Evolutionary conservation across 2,888 invertebrate species (phyloP).

Genomic region (Eurois occulta): DNA sequence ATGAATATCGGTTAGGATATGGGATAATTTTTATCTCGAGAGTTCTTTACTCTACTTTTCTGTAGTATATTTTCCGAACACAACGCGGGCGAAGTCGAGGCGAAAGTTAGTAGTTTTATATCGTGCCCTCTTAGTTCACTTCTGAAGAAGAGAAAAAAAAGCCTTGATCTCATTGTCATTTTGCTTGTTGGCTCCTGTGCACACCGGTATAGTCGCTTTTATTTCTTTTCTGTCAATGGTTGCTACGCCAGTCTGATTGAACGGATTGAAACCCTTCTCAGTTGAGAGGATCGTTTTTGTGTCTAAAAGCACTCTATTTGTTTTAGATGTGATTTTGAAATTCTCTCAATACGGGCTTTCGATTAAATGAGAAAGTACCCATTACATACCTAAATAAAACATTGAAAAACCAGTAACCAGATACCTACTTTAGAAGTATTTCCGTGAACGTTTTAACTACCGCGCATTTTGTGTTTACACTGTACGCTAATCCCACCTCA

Average conservation of each 20-base stretch:
- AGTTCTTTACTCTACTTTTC: background rate
- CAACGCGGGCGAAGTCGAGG: background rate
- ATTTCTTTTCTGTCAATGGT: slow-evolving; percentile 5
- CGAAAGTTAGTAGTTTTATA: background rate
- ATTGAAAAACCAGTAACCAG: background rate
- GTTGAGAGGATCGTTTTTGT: slow-evolving; percentile 20
- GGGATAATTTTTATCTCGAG: background rate
- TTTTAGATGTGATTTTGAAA: slow-evolving; percentile 19
- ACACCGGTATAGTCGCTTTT: slow-evolving; percentile 1
- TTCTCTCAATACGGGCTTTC: slow-evolving; percentile 13
- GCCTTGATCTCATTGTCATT: background rate
- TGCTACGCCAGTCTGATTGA: slow-evolving; percentile 17
- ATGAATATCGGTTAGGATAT: background rate
- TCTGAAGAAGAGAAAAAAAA: slow-evolving; percentile 11
- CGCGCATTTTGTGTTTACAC: slow-evolving; percentile 31
- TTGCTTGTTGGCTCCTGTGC: slow-evolving; percentile 12
- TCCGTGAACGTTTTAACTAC: slow-evolving; percentile 11
- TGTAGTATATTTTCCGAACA: background rate
- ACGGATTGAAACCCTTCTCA: slow-evolving; percentile 26
- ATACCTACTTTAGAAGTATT: background rate
- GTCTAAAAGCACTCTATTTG: slow-evolving; percentile 42
- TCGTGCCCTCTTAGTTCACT: background rate
- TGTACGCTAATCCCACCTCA: slow-evolving; percentile 54
- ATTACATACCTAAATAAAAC: background rate
- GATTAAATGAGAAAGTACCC: slow-evolving; percentile 4